Conservation (phyloP, 2,888 invertebrate genomes). For the Octodonta nipae region DNA sequence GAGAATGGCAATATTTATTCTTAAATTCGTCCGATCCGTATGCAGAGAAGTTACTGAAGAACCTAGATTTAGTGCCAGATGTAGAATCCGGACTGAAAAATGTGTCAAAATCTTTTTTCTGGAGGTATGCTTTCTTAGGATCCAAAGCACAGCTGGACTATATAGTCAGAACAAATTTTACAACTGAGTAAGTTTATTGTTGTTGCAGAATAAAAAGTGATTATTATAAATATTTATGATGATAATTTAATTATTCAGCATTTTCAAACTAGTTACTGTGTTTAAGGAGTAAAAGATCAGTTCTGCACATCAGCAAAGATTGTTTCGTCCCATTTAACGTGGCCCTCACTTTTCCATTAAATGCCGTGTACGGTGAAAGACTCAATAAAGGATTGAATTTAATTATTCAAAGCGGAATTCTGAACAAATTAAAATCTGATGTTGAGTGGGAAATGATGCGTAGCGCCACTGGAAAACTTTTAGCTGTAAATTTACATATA, state of each 20-base stretch:
- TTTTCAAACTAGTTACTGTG: not conserved
- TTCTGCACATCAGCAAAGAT: constrained; percentile 58
- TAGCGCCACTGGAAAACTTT: constrained; percentile 44
- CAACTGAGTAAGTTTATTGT: constrained; percentile 38
- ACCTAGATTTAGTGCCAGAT: constrained; percentile 53
- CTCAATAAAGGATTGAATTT: constrained; percentile 47
- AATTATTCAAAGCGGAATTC: constrained; percentile 53
- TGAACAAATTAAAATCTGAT: constrained; percentile 53
- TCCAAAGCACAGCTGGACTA: constrained; percentile 59
- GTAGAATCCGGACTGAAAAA: constrained; percentile 57
- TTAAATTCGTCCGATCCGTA: constrained; percentile 51
- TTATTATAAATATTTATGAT: constrained; percentile 1
- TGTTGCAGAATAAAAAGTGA: not conserved
- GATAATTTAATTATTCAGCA: not conserved
- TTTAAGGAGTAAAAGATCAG: constrained; percentile 43
- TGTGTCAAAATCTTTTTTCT: constrained; percentile 61
- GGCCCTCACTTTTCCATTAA: constrained; percentile 48
- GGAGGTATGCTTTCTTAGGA: constrained; percentile 66
- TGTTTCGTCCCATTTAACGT: constrained; percentile 64
- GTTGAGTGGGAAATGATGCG: constrained; percentile 61
- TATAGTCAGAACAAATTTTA: constrained; percentile 57
- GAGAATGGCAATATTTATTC: constrained; percentile 67
- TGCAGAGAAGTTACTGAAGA: constrained; percentile 48
- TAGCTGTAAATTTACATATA: constrained; percentile 52
- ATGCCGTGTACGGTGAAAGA: constrained; percentile 49